Percentiles rank a stretch among this genome's conserved stretches.
These are phyloP conservation scores for Trichopria drosophilae DNA, from an alignment of 2,888 invertebrate genomes.

Conservation along the genomic window DNA sequence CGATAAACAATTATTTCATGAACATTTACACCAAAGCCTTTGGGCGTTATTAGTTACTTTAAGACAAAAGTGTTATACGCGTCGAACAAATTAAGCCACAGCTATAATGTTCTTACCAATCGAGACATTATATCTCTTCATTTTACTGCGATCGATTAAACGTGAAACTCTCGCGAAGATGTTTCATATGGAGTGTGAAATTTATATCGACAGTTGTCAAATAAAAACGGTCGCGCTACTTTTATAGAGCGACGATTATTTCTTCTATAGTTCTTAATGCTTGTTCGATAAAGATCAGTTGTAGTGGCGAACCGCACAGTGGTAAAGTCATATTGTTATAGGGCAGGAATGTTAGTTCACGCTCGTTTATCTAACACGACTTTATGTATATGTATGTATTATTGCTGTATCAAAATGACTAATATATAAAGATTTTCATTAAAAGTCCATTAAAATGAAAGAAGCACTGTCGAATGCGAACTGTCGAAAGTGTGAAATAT, in stretches of 20 bases:
- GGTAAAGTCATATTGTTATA: slow-evolving; percentile 19
- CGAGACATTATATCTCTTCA: too few species aligned
- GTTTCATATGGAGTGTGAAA: too few species aligned
- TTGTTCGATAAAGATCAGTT: too few species aligned
- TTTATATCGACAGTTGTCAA: too few species aligned
- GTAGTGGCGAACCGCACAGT: too few species aligned
- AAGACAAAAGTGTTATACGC: slow-evolving; percentile 42
- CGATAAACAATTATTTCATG: slow-evolving; percentile 9
- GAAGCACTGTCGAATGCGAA: background rate
- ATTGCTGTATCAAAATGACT: slow-evolving; percentile 47
- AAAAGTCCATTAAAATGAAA: slow-evolving; percentile 22
- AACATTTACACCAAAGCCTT: slow-evolving; percentile 19
- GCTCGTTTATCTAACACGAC: slow-evolving; percentile 37
- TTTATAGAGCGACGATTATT: too few species aligned
- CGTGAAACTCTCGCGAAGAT: too few species aligned
- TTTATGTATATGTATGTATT: slow-evolving; percentile 47
- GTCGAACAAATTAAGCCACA: slow-evolving; percentile 42
- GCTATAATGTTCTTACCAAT: too few species aligned
- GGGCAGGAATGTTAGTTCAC: slow-evolving; percentile 31
- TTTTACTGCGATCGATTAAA: too few species aligned
- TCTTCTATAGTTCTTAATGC: too few species aligned
- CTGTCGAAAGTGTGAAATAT: slow-evolving; percentile 24
- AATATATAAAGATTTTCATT: slow-evolving; percentile 43
- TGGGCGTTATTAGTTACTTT: slow-evolving; percentile 39
- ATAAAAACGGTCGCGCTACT: too few species aligned